These are phyloP conservation scores for Chroicocephalus ridibundus DNA, from an alignment of 2,113 vertebrate genomes.

Conservation along the genomic window DNA sequence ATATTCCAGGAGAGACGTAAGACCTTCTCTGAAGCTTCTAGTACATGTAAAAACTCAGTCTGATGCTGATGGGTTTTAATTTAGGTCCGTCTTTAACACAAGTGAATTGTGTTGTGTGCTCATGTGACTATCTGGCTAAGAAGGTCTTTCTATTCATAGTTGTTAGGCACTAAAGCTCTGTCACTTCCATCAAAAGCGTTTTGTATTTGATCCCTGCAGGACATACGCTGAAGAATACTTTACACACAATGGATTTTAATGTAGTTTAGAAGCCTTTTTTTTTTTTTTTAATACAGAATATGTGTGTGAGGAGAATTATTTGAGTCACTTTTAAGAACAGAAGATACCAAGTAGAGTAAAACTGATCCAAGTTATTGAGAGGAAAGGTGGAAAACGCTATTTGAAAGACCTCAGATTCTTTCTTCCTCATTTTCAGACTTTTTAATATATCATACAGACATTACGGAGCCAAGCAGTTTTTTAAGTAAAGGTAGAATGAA, in stretches of 20 bases:
- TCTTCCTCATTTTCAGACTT: not conserved
- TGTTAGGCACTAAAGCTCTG: not conserved
- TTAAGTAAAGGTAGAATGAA: not conserved
- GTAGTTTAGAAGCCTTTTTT: not conserved
- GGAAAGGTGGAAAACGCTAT: not conserved
- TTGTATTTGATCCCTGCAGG: not conserved
- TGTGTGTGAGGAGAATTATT: not conserved
- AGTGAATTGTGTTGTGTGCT: not conserved
- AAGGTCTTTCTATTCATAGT: not conserved
- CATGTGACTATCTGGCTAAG: not conserved
- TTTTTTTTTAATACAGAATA: not conserved
- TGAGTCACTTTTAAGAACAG: not conserved
- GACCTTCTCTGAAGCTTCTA: not conserved
- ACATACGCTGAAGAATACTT: not conserved
- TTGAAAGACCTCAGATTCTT: not conserved
- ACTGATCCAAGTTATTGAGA: not conserved
- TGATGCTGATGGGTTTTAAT: not conserved
- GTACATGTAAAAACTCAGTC: not conserved
- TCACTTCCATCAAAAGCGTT: not conserved
- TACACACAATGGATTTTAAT: not conserved
- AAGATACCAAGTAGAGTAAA: not conserved
- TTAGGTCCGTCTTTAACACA: not conserved
- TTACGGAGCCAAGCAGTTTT: not conserved
- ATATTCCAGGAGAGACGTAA: not conserved
- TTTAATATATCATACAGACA: not conserved